Evolutionary conservation across 2,888 invertebrate genomes (phyloP).

Genomic region (Xanthia icteritia): DNA sequence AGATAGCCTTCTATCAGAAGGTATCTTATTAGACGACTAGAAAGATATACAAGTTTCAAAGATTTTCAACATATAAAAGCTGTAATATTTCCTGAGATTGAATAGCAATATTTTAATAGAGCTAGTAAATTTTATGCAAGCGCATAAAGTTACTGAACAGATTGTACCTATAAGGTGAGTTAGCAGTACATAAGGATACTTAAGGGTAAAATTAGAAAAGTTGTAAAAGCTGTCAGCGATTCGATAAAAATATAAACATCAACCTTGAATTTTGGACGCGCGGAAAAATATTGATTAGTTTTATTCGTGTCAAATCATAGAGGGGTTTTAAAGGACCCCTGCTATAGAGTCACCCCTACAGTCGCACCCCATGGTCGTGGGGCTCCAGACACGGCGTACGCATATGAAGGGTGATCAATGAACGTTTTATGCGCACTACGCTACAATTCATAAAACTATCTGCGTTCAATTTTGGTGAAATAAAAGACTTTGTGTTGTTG

Average conservation of each 20-base stretch:
- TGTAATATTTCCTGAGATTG: not conserved
- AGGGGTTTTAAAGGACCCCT: constrained; percentile 59
- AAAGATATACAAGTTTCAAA: constrained; percentile 1
- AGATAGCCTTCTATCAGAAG: constrained; percentile 22
- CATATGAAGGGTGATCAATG: constrained; percentile 45
- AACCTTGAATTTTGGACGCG: constrained; percentile 30
- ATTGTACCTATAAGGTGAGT: not conserved
- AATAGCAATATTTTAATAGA: not conserved
- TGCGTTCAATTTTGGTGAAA: constrained; percentile 40
- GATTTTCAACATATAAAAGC: constrained; percentile 7
- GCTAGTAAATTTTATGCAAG: not conserved
- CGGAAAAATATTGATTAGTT: constrained; percentile 62
- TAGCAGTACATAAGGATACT: not conserved
- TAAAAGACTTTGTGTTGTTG: constrained; percentile 25
- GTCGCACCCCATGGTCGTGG: constrained; percentile 48
- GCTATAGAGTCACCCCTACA: constrained; percentile 50
- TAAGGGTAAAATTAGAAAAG: not conserved
- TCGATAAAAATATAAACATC: constrained; percentile 3
- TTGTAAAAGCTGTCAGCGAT: not conserved
- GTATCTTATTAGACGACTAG: constrained; percentile 9
- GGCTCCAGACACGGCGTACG: constrained; percentile 26
- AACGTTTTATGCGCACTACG: constrained; percentile 38
- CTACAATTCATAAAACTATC: constrained; percentile 47
- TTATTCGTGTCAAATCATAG: constrained; percentile 54
- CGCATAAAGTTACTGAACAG: not conserved